A percentile compares a stretch with the other conserved stretches of the same genome.
These are phyloP conservation scores for Linurgus olivaceus DNA, from an alignment of 2,797 vertebrate genomes.

Conservation along the genomic window DNA sequence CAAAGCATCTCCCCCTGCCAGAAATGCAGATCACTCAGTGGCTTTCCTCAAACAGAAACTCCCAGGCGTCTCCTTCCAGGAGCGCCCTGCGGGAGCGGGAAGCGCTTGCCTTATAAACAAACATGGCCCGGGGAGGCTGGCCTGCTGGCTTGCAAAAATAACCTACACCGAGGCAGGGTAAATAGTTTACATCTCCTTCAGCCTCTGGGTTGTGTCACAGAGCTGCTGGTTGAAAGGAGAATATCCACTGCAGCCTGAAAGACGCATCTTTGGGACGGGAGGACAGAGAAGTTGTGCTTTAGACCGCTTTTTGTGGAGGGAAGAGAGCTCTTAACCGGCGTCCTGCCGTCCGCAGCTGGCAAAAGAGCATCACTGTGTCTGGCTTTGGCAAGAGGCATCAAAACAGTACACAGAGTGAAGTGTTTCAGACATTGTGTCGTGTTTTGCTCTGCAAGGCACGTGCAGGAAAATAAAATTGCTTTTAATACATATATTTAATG, in stretches of 20 bases:
- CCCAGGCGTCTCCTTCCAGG: background rate
- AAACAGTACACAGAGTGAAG: background rate
- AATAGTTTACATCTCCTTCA: constrained; percentile 65
- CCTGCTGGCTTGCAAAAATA: background rate
- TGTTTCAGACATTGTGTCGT: background rate
- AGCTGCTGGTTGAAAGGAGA: background rate
- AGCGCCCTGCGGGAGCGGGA: background rate
- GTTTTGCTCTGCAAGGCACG: background rate
- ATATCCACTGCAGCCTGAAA: background rate
- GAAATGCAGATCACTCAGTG: background rate
- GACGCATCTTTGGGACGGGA: fast-evolving
- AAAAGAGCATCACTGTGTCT: background rate
- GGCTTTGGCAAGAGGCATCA: background rate
- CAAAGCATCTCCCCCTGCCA: background rate
- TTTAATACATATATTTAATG: background rate
- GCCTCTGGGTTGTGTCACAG: constrained; percentile 39
- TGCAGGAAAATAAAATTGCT: background rate
- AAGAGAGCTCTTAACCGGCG: fast-evolving
- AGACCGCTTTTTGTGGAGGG: background rate
- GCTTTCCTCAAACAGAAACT: constrained; percentile 39
- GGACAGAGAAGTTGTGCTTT: background rate
- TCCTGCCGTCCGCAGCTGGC: background rate
- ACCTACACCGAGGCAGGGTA: background rate
- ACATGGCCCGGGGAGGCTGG: background rate
- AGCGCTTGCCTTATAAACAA: constrained; percentile 51